Evolutionary conservation across 2,888 invertebrate genomes (phyloP).

Genomic region (Geophilus truncorum): DNA sequence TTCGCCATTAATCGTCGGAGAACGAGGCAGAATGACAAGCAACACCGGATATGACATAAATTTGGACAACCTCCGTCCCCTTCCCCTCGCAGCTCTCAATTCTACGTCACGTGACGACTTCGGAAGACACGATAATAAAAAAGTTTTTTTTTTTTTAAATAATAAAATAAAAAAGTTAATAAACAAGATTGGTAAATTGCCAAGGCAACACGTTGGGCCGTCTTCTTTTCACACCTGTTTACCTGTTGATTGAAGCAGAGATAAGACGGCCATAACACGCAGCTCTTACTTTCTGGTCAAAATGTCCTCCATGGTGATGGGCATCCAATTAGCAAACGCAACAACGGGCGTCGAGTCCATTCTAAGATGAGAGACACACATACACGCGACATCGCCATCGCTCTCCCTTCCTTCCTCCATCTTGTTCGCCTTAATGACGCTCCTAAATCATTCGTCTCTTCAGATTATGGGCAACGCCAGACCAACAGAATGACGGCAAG

Average conservation of each 20-base stretch:
- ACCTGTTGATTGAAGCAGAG: constrained; percentile 18
- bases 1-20: constrained; percentile 31
- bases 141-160: no score
- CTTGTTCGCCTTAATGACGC: constrained; percentile 28
- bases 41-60: constrained; percentile 31
- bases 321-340: constrained; percentile 18
- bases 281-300: background rate
- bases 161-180: no score
- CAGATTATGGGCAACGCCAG: constrained; percentile 13
- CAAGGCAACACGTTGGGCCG: background rate
- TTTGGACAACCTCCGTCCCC: constrained; percentile 22
- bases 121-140: background rate
- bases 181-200: background rate
- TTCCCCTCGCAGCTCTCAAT: background rate
- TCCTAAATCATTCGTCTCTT: constrained; percentile 30
- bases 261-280: background rate
- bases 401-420: constrained; percentile 18
- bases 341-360: constrained; percentile 10
- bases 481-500: constrained; percentile 1
- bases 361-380: constrained; percentile 23
- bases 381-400: background rate
- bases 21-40: constrained; percentile 28
- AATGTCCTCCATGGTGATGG: constrained; percentile 13
- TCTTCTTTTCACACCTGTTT: constrained; percentile 26
- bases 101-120: background rate